Evolutionary conservation across 2,113 vertebrate species (phyloP), one percentile per base, ranked within the genome.

Genomic region (Gallinago jamesoni): DNA sequence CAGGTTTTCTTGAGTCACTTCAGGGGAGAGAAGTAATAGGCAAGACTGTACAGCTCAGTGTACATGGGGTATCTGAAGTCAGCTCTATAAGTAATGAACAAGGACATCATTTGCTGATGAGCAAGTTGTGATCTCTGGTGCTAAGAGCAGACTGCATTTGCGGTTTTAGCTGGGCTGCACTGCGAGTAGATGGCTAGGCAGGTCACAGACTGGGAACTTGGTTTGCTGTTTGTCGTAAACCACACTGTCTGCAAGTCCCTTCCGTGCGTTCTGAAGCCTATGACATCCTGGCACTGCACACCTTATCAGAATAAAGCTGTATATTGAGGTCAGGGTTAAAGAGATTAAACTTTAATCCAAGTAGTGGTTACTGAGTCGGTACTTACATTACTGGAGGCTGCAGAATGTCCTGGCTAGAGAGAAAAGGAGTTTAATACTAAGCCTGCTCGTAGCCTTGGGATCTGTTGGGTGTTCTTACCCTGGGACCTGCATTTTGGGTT

Each of bases 301-400:
- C 57, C 53, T 75, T 43, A 53, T 21, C 76, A 43, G 68, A 24
- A 13, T 27, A 78, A 79, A 48, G 17, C 90, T 91, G 9, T 53
- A 92, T 66, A 67, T 56, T 89, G 83, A 92, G 93, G 95, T 93
- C 93, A 92, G 62, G 80, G 80, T 96, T 93, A 95, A 96, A 93
- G 86, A 53, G 88, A 94, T 94, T 84, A 84, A 60, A 69, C 82
- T 74, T 43, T 91, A 96, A 96, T 95, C 95, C 90, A 69, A 52
- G 45, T 5, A 39, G 59, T 43, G 30, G 56, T 75, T 81, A 78
- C 89, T 94, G 68, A 94, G 64, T 93, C 94, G 89, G 90, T 59
- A 60, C 45, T 76, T 90, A 57, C 14, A 52, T 81, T 78, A 75
- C 52, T 78, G 64, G 39, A 84, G 64, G 73, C 76, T 90, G 62